Conservation (phyloP, 2,888 invertebrate species). For the Theretra japonica region DNA sequence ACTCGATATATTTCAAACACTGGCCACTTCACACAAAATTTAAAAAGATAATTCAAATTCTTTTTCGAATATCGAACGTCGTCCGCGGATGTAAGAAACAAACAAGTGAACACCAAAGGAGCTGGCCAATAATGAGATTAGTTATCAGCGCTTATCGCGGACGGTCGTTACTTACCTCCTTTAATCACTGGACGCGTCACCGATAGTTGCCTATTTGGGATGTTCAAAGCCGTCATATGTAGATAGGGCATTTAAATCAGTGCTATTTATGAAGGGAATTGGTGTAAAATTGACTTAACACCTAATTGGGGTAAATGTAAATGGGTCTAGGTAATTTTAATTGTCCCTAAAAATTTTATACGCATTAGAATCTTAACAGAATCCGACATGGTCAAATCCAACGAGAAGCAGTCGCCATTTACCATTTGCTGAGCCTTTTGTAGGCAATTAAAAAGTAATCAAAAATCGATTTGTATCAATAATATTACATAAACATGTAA, state of each 20-base stretch:
- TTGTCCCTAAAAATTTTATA: too few species aligned
- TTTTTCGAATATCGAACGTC: constrained; percentile 39
- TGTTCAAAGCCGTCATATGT: constrained; percentile 51
- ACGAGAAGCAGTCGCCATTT: too few species aligned
- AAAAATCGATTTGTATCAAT: too few species aligned
- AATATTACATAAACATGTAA: too few species aligned
- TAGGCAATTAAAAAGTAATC: too few species aligned
- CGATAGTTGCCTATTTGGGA: constrained; percentile 64
- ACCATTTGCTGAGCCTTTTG: too few species aligned
- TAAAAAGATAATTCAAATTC: constrained; percentile 31
- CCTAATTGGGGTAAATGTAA: neutral
- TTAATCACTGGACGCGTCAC: constrained; percentile 78
- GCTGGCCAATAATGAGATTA: constrained; percentile 76
- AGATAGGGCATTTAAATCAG: constrained; percentile 54
- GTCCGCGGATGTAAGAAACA: constrained; percentile 63
- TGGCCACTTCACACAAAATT: constrained; percentile 37
- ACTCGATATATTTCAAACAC: constrained; percentile 38
- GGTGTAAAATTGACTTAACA: neutral
- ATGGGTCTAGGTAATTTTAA: too few species aligned
- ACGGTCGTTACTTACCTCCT: constrained; percentile 76
- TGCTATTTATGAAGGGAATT: neutral
- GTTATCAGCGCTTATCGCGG: constrained; percentile 78
- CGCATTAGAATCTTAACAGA: too few species aligned
- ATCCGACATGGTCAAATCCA: too few species aligned
- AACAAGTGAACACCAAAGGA: constrained; percentile 66